Conservation (phyloP, 2,888 invertebrate species). For the Coremacera marginata region DNA sequence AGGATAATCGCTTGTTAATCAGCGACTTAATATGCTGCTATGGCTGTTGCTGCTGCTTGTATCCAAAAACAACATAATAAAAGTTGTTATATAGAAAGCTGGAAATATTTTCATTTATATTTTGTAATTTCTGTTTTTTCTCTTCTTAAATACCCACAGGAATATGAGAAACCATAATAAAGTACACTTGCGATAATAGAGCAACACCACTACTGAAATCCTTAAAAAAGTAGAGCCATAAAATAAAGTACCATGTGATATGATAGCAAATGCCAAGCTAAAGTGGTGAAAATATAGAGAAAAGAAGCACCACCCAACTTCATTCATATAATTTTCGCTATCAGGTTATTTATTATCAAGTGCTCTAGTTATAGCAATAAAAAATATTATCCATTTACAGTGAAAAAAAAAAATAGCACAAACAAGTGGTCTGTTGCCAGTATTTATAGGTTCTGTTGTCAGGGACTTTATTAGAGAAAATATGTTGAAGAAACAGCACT, state of each 20-base stretch:
- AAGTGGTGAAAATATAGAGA: background rate
- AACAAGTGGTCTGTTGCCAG: too few species aligned
- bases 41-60: slow-evolving; percentile 20
- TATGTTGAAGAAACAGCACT: too few species aligned
- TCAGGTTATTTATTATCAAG: too few species aligned
- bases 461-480: too few species aligned
- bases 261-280: background rate
- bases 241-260: background rate
- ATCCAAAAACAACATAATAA: background rate
- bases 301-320: slow-evolving; percentile 27
- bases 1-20: slow-evolving; percentile 50
- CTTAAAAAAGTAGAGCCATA: background rate
- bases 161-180: background rate
- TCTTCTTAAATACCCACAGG: background rate
- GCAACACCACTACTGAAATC: background rate
- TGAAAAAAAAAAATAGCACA: too few species aligned
- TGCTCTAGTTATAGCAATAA: too few species aligned
- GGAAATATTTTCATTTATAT: background rate
- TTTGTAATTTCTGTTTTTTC: background rate
- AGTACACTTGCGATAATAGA: slow-evolving; percentile 19
- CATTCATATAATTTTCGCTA: background rate
- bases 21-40: slow-evolving; percentile 46
- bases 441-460: too few species aligned
- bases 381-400: too few species aligned
- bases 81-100: background rate